Evolutionary conservation across 2,797 vertebrate species (phyloP).

Genomic region (Liasis olivaceus): DNA sequence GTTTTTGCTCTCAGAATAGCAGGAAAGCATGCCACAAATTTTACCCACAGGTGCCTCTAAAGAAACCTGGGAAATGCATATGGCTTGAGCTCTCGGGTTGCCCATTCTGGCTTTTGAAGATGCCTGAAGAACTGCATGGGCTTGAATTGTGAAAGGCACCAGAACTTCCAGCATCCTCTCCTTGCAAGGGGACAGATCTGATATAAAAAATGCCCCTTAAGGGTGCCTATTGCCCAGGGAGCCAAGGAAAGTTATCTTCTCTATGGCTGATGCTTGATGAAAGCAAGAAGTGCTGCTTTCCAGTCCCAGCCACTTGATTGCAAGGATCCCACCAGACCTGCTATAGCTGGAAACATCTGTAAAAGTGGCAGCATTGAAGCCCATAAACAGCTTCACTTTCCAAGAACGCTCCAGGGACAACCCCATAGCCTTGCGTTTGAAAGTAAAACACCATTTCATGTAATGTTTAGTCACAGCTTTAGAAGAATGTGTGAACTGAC

Average conservation of each 20-base stretch:
- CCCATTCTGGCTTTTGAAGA: neutral
- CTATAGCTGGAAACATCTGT: neutral
- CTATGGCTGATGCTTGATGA: neutral
- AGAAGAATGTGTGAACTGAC: conserved; percentile 10
- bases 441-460: neutral
- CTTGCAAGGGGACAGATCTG: neutral
- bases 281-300: neutral
- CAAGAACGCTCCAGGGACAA: neutral
- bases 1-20: neutral
- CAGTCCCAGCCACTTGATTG: neutral
- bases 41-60: neutral
- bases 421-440: neutral
- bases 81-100: neutral
- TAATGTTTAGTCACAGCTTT: conserved; percentile 8
- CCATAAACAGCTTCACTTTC: conserved; percentile 11
- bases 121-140: neutral
- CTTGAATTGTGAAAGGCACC: neutral
- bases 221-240: neutral
- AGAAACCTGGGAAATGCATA: neutral
- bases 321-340: neutral
- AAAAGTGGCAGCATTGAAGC: neutral
- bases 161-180: neutral
- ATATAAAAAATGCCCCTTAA: neutral
- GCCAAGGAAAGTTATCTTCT: neutral
- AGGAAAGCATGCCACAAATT: neutral